Evolutionary conservation across 2,888 invertebrate species (phyloP).

Genomic region (Metellina segmentata): DNA sequence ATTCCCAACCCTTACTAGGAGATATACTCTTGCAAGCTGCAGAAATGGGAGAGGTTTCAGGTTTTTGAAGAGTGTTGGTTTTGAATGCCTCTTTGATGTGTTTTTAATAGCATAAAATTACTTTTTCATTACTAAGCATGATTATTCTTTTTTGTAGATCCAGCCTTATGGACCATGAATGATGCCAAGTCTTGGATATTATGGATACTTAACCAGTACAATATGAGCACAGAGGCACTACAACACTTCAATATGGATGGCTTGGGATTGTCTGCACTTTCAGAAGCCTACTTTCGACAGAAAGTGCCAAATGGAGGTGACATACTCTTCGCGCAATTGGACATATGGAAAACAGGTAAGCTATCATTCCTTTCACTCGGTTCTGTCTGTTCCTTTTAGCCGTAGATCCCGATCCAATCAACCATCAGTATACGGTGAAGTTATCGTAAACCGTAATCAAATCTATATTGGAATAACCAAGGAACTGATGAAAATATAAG

Average conservation of each 20-base stretch:
- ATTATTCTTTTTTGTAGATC: constrained; percentile 80
- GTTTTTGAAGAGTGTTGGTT: background rate
- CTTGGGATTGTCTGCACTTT: constrained; percentile 87
- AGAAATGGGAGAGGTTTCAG: background rate
- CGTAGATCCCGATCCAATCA: background rate
- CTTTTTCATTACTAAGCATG: background rate
- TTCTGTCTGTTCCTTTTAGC: background rate
- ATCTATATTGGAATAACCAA: no score
- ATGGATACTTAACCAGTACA: constrained; percentile 91
- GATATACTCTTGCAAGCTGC: background rate
- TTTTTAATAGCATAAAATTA: no score
- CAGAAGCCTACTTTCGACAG: constrained; percentile 92
- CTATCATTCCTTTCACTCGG: no score
- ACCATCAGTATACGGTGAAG: no score
- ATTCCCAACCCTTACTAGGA: background rate
- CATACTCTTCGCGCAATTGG: constrained; percentile 91
- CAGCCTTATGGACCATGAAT: constrained; percentile 90
- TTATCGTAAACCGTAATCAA: no score
- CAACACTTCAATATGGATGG: constrained; percentile 87
- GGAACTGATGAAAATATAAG: no score
- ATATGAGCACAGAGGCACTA: constrained; percentile 85
- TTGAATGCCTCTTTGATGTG: no score
- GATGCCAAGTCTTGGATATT: constrained; percentile 94
- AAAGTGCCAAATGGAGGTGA: constrained; percentile 89
- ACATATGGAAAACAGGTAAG: constrained; percentile 91